phyloP scores from a whole-genome alignment of 2,888 invertebrate species.

The Anodontia alba region DNA sequence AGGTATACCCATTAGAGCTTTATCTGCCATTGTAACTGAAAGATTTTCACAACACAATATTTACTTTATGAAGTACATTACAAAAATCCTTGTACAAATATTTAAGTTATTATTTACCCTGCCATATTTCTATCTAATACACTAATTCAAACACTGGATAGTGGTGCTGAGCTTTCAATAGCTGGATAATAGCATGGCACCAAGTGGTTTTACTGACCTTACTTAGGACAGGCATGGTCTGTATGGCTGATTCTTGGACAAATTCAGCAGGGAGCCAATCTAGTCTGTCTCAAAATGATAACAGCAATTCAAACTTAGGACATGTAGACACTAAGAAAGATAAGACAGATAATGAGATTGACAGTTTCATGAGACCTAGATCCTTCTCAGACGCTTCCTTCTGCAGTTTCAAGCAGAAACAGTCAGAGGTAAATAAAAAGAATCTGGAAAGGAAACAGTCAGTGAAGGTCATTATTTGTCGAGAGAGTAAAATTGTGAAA shows the following conservation, averaged over 20 bases:
- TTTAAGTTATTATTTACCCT: conserved; percentile 8
- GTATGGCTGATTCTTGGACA: not conserved
- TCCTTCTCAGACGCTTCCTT: conserved; percentile 55
- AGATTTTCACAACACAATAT: not conserved
- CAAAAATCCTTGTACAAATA: conserved; percentile 4
- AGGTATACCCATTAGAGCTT: not conserved
- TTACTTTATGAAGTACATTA: conserved; percentile 12
- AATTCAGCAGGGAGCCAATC: not conserved
- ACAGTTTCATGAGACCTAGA: conserved; percentile 43
- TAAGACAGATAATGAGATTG: not conserved
- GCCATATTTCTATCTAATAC: not conserved
- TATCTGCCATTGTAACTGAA: not conserved
- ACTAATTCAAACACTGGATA: not conserved
- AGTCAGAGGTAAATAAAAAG: not conserved
- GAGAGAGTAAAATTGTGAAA: conserved; percentile 40
- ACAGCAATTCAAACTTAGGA: not conserved
- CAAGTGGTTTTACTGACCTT: not conserved
- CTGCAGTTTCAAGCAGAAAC: not conserved
- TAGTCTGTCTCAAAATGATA: conserved; percentile 3
- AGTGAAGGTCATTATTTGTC: conserved; percentile 49
- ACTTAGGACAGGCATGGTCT: not conserved
- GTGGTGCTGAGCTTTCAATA: not conserved
- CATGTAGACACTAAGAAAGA: not conserved
- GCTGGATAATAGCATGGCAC: not conserved
- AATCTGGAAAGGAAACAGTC: conserved; percentile 18